Base-by-base conservation (phyloP, 64 coral and sea anemone genomes). In the Trachythela sp. region DNA sequence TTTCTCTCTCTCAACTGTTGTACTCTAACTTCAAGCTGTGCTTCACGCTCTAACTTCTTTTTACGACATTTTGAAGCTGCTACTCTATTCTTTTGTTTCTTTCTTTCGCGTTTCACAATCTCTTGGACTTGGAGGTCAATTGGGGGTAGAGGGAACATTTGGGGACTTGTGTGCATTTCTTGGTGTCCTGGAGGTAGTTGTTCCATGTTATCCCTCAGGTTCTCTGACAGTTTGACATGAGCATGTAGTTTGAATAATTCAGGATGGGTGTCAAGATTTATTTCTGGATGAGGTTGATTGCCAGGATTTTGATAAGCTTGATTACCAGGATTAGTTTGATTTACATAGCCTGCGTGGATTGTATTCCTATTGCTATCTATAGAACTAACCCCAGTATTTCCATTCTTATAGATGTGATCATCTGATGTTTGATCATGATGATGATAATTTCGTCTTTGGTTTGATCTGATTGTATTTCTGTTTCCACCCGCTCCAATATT, bases 1-100 rank as follows among this genome's bases (percentile, higher is more conserved):
- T 93, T 99, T 77, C 94, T 99, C 87, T 99, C 96, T 22, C 92
- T 99, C 24, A 99, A 89, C n/a, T 99, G 96, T 24, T 95, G 96
- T 71, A 99, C 96, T 48, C 91, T 84, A 0, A 99, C 96, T 80
- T 99, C 96, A 8, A 99, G 93, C 85, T 99, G 93, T 32, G 96
- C 96, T 83, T 99, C 96, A 85, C 96, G 89, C 32, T 99, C 96
- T 24, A 99, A 91, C 88, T 99, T 99, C 68, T 99, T 99, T 48
- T 94, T 92, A 20, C 96, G 89, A 49, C 96, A 99, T 92, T 99
- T 99, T 36, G 96, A 99, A 18, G 96, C 96, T 5, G 96, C 96
- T 14, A 99, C 96, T 17, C 96, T 48, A 86, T 99, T 99, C 86
- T 99, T 99, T 49, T 99, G 96, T 86, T 99, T 99, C 83, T 99